Conservation (phyloP, 2,888 invertebrate species). For the Ophion ventricosus region DNA sequence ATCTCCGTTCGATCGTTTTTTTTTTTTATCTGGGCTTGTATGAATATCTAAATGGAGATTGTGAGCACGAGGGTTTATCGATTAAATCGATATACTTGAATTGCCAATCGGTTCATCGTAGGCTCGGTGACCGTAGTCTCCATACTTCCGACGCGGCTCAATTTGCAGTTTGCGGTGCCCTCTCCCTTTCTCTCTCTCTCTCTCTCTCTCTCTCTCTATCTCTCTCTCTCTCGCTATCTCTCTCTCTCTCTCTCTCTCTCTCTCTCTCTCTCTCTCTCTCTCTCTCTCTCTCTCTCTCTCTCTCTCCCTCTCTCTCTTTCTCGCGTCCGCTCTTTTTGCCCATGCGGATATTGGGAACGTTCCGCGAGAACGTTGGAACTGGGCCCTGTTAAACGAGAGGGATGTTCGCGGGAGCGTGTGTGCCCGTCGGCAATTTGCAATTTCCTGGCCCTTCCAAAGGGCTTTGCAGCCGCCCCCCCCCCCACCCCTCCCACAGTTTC, state of each 20-base stretch:
- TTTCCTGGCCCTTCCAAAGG: conserved; percentile 77
- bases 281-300: conserved; percentile 41
- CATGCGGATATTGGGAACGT: conserved; percentile 52
- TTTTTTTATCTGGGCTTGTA: neutral
- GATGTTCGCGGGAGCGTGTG: conserved; percentile 64
- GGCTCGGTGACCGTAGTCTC: conserved; percentile 63
- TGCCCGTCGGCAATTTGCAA: conserved; percentile 79
- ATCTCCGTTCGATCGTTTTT: neutral
- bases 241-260: conserved; percentile 39
- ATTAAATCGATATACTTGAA: conserved; percentile 63
- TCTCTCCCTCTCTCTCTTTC: conserved; percentile 38
- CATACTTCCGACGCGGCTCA: conserved; percentile 74
- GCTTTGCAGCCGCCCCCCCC: conserved; percentile 44
- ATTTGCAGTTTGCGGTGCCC: conserved; percentile 74
- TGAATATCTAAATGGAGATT: conserved; percentile 16
- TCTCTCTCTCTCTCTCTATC: conserved; percentile 47
- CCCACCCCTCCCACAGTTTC: conserved; percentile 40
- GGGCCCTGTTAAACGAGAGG: conserved; percentile 38
- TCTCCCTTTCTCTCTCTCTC: conserved; percentile 36
- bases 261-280: conserved; percentile 28
- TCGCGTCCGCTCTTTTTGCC: conserved; percentile 34
- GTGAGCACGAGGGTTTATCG: conserved; percentile 30
- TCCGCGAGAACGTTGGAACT: conserved; percentile 39
- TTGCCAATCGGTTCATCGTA: conserved; percentile 60
- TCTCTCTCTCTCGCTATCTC: too few relatives aligned